These are phyloP conservation scores for Hydra vulgaris DNA, from an alignment of 30 jellyfish, hydroid and myxozoan species.

Conservation along the genomic window DNA sequence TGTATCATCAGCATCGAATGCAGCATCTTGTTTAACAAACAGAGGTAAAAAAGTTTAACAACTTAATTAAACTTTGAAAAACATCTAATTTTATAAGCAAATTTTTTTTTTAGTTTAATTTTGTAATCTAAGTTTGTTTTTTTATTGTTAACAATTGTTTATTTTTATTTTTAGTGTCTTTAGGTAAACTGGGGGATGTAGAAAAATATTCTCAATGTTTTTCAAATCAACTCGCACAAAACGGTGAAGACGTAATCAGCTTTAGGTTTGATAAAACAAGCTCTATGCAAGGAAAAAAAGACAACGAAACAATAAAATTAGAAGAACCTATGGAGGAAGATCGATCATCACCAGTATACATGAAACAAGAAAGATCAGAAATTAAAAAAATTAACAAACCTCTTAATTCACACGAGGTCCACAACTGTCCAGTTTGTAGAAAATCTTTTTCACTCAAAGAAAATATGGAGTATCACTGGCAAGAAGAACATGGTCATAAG, in stretches of 20 bases:
- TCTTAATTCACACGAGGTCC: slow-evolving; percentile 8
- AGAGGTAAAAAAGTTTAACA: too few species aligned
- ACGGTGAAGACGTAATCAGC: not conserved
- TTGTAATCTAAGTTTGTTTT: too few species aligned
- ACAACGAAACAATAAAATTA: not conserved
- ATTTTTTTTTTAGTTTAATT: too few species aligned
- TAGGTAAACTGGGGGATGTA: too few species aligned
- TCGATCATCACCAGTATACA: slow-evolving; percentile 2
- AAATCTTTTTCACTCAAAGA: slow-evolving; percentile 24
- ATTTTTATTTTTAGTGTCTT: too few species aligned
- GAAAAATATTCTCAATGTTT: too few species aligned
- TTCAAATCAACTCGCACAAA: not conserved
- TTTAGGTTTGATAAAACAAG: not conserved
- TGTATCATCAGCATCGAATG: too few species aligned
- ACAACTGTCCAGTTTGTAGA: slow-evolving; percentile 15
- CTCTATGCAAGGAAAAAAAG: not conserved
- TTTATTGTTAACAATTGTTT: too few species aligned
- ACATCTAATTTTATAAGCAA: too few species aligned
- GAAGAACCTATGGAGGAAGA: not conserved
- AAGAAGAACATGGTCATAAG: slow-evolving; percentile 8
- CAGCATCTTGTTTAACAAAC: too few species aligned
- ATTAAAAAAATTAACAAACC: not conserved
- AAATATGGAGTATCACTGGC: slow-evolving; percentile 22
- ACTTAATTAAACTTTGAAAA: too few species aligned
- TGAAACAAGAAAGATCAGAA: slow-evolving; percentile 1